phyloP scores from a whole-genome alignment of 2,888 invertebrate genomes.

The Melinaea marsaeus region DNA sequence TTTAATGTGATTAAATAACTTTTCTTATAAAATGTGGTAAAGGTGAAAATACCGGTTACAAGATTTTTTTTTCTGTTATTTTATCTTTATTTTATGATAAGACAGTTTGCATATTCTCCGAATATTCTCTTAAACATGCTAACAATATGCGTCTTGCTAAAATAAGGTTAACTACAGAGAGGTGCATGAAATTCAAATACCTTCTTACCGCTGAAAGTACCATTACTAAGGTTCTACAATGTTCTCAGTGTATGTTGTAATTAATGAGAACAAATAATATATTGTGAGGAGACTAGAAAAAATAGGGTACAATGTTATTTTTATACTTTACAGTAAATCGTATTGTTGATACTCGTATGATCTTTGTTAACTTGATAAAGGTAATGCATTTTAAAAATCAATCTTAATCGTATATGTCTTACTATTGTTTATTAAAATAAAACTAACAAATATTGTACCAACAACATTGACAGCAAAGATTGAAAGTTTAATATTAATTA shows the following conservation, averaged over 20 bases:
- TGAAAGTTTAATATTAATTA: too few relatives aligned
- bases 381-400: too few relatives aligned
- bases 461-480: too few relatives aligned
- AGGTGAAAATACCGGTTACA: too few relatives aligned
- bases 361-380: too few relatives aligned
- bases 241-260: neutral
- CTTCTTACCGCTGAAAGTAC: slow-evolving; percentile 12
- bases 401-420: too few relatives aligned
- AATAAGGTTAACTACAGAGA: slow-evolving; percentile 19
- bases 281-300: slow-evolving; percentile 1
- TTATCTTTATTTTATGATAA: too few relatives aligned
- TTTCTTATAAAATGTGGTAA: neutral
- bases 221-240: slow-evolving; percentile 5
- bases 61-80: too few relatives aligned
- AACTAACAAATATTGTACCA: too few relatives aligned
- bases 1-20: neutral
- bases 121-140: slow-evolving; percentile 1
- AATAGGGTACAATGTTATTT: neutral
- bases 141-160: slow-evolving; percentile 5
- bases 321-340: too few relatives aligned
- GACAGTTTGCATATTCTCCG: neutral
- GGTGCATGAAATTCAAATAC: slow-evolving; percentile 19
- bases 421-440: too few relatives aligned
- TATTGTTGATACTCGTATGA: too few relatives aligned
- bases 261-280: slow-evolving; percentile 13